Base-by-base conservation (phyloP, 2,113 vertebrate species). In the Syngnathoides biaculeatus region DNA sequence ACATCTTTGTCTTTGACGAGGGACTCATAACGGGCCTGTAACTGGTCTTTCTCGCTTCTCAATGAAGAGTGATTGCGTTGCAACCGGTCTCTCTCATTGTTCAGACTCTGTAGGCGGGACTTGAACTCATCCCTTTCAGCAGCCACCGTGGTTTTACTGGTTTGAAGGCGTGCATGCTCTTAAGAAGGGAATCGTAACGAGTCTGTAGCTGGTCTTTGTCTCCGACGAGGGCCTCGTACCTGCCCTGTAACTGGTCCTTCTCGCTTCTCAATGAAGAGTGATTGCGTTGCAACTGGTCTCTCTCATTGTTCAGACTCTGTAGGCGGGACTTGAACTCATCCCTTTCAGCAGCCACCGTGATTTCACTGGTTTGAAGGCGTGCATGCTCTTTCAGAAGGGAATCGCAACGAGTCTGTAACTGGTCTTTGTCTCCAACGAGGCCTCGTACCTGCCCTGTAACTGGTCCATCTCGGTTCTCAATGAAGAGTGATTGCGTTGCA, bases 11-110 rank as follows among this genome's bases (percentile, higher is more conserved):
- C 48, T 50, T 50, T 22, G n/a, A n/a, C 48, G 10, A 50, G 48
- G 15, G 63, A 63, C 8, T 47, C 13, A 13, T 47, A 64, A 20
- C 22, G 17, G 26, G 42, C 27, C 62, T 77, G 57, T 63, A 84
- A 8, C 30, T 17, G 9, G 20, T 78, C 67, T 10, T 4, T 7
- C 12, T 48, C 64, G 43, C 8, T 63, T 5, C 5, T 62, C 43
- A 26, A 24, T 52, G 43, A 77, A 47, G 50, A 42, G 65, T 38
- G 73, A 6, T 67, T 5, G 7, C 8, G 45, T 27, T 35, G 30
- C 4, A 35, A 35, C 4, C 6, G 2, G 30, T 35, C 30, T 35
- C 6, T 58, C 9, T 68, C 40, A 0, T n/a, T 64, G 24, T 62
- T n/a, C 14, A 62, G 60, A 22, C 8, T 42, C 7, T 26, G 9